Base-by-base conservation (phyloP, 2,113 vertebrate genomes). In the Pipa parva region DNA sequence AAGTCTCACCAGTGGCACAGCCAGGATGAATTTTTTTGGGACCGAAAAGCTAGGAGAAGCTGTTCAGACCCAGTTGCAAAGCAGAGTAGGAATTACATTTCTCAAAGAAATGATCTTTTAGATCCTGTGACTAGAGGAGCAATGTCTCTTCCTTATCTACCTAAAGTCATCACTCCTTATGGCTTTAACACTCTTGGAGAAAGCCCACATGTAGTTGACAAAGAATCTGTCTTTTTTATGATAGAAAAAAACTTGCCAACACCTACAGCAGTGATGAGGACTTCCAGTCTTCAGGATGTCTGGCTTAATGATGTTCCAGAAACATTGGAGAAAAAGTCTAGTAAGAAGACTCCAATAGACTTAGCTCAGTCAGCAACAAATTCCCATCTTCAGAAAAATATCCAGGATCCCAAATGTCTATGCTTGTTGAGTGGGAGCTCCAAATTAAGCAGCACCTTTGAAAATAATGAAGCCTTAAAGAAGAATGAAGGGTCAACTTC, bases 201-300 rank as follows among this genome's bases (percentile, higher is more conserved):
- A 63, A 92, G 85, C 59, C 87, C 89, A 0, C 87, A 89, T 65
- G 87, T 92, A 78, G 82, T 73, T 7, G 61, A 59, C 0, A 86
- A 93, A 49, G 91, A 92, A 80, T 84, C 68, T 0, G 73, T 90
- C 11, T 87, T 92, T 66, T 87, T 79, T 1, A n/a, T n/a, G n/a
- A n/a, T n/a, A n/a, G n/a, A n/a, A n/a, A n/a, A n/a, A n/a, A n/a
- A n/a, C n/a, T n/a, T n/a, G n/a, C 76, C 75, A 42, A 22, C 11
- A 0, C 29, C 31, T 7, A 65, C 31, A 0, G 39, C 27, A 4
- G 13, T 3, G 11, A 5, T 12, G 13, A 42, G 39, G 17, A 1
- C 0, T 1, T 29, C 36, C 4, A 0, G n/a, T 0, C 13, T 48
- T 15, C 73, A 15, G 52, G 50, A 72, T 29, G 18, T 42, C 0